A percentile compares a stretch with the other conserved stretches of the same genome.
phyloP scores from a whole-genome alignment of 2,797 vertebrate species.

The Buceros bicornis region DNA sequence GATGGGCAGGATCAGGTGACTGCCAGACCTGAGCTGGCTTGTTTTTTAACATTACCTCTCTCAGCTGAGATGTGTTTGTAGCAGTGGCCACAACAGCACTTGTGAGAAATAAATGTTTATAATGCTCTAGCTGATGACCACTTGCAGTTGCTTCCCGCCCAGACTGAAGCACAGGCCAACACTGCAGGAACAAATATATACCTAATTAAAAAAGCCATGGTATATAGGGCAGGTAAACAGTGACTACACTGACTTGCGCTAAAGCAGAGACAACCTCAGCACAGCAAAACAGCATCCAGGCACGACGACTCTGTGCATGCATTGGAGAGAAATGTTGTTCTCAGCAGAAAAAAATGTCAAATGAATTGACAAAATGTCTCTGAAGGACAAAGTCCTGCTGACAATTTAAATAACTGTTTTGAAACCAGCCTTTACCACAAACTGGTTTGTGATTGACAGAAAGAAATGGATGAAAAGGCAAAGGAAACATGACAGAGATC shows the following conservation, averaged over 20 bases:
- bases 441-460: conserved; percentile 25
- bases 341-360: conserved; percentile 43
- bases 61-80: not conserved
- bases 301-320: not conserved
- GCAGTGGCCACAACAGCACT: not conserved
- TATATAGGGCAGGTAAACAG: not conserved
- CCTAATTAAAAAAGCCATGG: conserved; percentile 19
- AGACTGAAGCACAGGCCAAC: conserved; percentile 5
- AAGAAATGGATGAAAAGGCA: conserved; percentile 16
- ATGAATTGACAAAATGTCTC: conserved; percentile 17
- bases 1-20: not conserved
- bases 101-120: conserved; percentile 22
- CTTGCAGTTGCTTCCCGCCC: conserved; percentile 23
- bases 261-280: not conserved
- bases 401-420: conserved; percentile 29
- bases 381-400: conserved; percentile 35
- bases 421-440: conserved; percentile 24
- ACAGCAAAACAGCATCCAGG: not conserved
- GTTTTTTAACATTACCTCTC: not conserved
- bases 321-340: conserved; percentile 19
- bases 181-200: conserved; percentile 42
- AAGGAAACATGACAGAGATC: not conserved
- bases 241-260: not conserved
- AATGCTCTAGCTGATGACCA: not conserved
- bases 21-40: not conserved